These are phyloP conservation scores for Maniola hyperantus DNA, from an alignment of 2,888 invertebrate genomes.

Conservation along the genomic window DNA sequence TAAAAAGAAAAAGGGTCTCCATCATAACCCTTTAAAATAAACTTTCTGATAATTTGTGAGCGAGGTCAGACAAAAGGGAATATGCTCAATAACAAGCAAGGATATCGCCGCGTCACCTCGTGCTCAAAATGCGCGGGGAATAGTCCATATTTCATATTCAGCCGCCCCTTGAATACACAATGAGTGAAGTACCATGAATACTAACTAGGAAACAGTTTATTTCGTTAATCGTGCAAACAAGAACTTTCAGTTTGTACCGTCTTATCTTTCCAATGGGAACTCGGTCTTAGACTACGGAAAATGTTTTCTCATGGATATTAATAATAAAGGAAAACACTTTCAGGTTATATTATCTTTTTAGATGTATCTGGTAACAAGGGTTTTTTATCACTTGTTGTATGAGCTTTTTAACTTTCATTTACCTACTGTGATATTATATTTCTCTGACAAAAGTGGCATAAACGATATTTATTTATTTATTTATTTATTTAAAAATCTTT, in stretches of 20 bases:
- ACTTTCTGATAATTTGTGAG: conserved; percentile 16
- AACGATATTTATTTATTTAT: no score
- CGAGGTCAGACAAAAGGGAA: conserved; percentile 30
- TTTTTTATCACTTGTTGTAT: background rate
- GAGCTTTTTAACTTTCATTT: no score
- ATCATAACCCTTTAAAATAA: conserved; percentile 15
- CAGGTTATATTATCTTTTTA: background rate
- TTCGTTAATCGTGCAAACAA: conserved; percentile 80
- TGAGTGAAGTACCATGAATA: conserved; percentile 76
- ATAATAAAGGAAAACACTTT: background rate
- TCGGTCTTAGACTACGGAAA: conserved; percentile 27
- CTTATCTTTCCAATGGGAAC: conserved; percentile 54
- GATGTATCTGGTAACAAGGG: background rate
- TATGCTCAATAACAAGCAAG: conserved; percentile 42
- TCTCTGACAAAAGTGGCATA: no score
- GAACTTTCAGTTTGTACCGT: conserved; percentile 69
- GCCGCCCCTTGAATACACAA: conserved; percentile 73
- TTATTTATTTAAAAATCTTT: no score
- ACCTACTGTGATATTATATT: no score
- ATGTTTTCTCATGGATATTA: conserved; percentile 5
- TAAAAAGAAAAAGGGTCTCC: conserved; percentile 3
- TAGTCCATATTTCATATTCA: conserved; percentile 80
- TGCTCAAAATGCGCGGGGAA: conserved; percentile 74
- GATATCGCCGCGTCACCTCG: conserved; percentile 67
- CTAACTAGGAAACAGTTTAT: conserved; percentile 79